Conservation (phyloP, 2,797 vertebrate genomes). For the Carcharodon carcharias region DNA sequence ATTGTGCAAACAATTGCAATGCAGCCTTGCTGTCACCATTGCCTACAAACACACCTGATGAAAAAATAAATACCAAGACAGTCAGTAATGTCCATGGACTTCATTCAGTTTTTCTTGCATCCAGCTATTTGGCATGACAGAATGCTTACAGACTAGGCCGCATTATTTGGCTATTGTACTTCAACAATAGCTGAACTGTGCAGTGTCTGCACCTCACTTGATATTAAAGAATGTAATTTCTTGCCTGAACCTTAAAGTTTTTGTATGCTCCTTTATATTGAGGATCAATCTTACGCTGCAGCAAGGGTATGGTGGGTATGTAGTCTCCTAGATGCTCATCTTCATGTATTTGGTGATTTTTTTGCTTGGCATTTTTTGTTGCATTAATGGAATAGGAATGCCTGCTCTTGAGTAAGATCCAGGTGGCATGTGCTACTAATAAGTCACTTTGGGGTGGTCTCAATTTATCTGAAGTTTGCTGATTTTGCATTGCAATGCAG, state of each 20-base stretch:
- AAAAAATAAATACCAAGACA: neutral
- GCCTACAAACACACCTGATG: neutral
- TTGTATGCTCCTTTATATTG: neutral
- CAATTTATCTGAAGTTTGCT: neutral
- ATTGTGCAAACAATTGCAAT: neutral
- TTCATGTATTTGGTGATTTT: neutral
- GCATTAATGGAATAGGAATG: neutral
- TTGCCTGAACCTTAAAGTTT: neutral
- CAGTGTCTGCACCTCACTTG: neutral
- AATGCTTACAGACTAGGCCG: too few species aligned
- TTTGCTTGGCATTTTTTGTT: neutral
- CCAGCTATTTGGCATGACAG: neutral
- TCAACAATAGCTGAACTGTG: neutral
- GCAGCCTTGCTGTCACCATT: neutral
- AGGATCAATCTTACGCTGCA: neutral
- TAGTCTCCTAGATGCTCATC: neutral
- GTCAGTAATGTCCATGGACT: neutral
- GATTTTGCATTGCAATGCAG: neutral
- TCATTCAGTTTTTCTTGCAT: neutral
- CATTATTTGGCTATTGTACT: neutral
- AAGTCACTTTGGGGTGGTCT: neutral
- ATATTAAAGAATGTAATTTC: neutral
- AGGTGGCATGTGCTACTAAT: neutral
- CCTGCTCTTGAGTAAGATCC: neutral
- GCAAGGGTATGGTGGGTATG: neutral